These are phyloP conservation scores for Laticauda laticaudata DNA, from an alignment of 2,113 vertebrate genomes.

Conservation along the genomic window DNA sequence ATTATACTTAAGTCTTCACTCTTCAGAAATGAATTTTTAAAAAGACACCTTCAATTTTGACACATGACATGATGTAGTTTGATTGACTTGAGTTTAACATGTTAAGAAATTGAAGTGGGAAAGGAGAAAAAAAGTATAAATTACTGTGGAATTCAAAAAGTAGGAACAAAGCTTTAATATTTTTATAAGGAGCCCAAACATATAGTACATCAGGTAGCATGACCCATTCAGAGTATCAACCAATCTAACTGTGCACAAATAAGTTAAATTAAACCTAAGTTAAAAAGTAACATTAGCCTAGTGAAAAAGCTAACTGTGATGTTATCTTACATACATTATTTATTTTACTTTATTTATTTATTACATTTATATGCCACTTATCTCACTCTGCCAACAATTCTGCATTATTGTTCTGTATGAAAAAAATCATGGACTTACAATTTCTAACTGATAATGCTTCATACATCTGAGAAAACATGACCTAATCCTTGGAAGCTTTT, in stretches of 20 bases:
- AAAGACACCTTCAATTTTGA: neutral
- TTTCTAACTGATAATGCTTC: neutral
- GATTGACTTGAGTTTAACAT: neutral
- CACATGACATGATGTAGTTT: neutral
- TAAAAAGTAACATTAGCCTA: neutral
- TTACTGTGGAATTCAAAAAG: neutral
- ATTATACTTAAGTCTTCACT: neutral
- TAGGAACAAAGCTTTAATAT: neutral
- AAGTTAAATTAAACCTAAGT: neutral
- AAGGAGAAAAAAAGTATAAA: neutral
- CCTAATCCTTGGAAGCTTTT: neutral
- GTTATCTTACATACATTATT: neutral
- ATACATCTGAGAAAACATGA: neutral
- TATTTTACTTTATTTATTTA: neutral
- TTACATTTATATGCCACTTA: neutral
- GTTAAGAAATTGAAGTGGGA: neutral
- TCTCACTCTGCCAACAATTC: neutral
- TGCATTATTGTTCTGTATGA: neutral
- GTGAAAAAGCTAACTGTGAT: neutral
- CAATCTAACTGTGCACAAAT: neutral
- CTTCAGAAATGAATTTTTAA: neutral
- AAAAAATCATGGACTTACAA: neutral
- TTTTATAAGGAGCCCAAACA: neutral
- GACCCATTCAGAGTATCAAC: neutral
- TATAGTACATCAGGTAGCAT: neutral